Evolutionary conservation across 2,888 invertebrate species (phyloP), one percentile per base, ranked within the genome.

Genomic region (Drosophila longiperda): DNA sequence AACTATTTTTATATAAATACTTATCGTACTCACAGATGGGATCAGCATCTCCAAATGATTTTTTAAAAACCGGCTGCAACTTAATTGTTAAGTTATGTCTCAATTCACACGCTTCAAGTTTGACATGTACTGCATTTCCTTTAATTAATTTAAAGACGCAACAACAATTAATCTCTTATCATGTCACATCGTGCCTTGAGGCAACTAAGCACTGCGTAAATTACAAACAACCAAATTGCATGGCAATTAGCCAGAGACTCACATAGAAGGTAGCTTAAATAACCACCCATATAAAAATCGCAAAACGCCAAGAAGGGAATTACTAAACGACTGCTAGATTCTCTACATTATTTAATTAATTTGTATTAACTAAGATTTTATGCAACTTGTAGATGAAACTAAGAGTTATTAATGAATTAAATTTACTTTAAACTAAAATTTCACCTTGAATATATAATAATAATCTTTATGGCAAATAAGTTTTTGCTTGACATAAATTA

Each of bases 221-320:
- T 75, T 76, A 66, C 61, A 57, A 57, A 60, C 55, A 52, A 52
- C 59, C 32, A 71, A 87, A 83, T 85, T 81, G 83, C 78, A 75
- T 65, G 73, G 64, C 77, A 85, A 85, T 87, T 87, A 83, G 70
- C 65, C 64, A 79, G 78, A 78, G 57, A 76, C 66, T 66, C 48
- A 73, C 49, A 40, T 61, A 8, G 38, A n/a, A 45, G 59, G 48
- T 50, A 49, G 36, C 49, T 32, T 42, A 63, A 64, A 29, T 57
- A 70, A 23, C n/a, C 58, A 52, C 61, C 45, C 34, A 74, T 33
- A 60, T 20, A 36, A 53, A 64, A 61, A 29, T 8, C 58, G 17
- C 36, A 62, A 60, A 36, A 53, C 9, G 17, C 33, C 48, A 5
- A 60, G 12, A 33, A 20, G 9, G 7, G 3, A 38, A 33, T 7